These are phyloP conservation scores for Diplodus sargus DNA, from an alignment of 2,797 vertebrate species.

Conservation along the genomic window DNA sequence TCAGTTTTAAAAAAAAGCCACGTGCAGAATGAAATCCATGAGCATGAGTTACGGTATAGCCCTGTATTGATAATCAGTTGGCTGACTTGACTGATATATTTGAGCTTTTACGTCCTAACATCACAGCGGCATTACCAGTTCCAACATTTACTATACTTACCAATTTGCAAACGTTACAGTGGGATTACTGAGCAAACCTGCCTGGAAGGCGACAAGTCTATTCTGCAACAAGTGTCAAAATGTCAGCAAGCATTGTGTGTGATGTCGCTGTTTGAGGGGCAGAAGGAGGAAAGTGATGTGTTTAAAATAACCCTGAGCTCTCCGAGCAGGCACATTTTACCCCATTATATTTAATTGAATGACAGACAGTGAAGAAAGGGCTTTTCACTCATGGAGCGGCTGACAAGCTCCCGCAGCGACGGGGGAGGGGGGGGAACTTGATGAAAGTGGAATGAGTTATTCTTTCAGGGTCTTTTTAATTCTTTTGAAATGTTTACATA, in stretches of 20 bases:
- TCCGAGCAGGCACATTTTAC: slow-evolving; percentile 33
- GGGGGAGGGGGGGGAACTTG: neutral
- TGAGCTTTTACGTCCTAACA: neutral
- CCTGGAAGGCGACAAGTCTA: slow-evolving; percentile 13
- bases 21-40: neutral
- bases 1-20: slow-evolving; percentile 3
- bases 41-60: neutral
- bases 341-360: slow-evolving; percentile 49
- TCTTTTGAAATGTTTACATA: slow-evolving; percentile 48
- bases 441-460: slow-evolving; percentile 44
- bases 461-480: slow-evolving; percentile 39
- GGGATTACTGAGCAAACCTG: slow-evolving; percentile 18
- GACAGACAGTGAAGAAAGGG: slow-evolving; percentile 35
- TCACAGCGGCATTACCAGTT: slow-evolving; percentile 1
- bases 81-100: neutral
- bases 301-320: slow-evolving; percentile 49
- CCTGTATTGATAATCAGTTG: neutral
- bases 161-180: slow-evolving; percentile 11
- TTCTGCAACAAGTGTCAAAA: slow-evolving; percentile 41
- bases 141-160: slow-evolving; percentile 3
- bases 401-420: slow-evolving; percentile 24
- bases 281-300: slow-evolving; percentile 22
- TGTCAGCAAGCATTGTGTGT: slow-evolving; percentile 29
- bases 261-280: slow-evolving; percentile 40
- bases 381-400: slow-evolving; percentile 42